phyloP scores from a whole-genome alignment of 2,797 vertebrate genomes.

The Sebastes alutus region DNA sequence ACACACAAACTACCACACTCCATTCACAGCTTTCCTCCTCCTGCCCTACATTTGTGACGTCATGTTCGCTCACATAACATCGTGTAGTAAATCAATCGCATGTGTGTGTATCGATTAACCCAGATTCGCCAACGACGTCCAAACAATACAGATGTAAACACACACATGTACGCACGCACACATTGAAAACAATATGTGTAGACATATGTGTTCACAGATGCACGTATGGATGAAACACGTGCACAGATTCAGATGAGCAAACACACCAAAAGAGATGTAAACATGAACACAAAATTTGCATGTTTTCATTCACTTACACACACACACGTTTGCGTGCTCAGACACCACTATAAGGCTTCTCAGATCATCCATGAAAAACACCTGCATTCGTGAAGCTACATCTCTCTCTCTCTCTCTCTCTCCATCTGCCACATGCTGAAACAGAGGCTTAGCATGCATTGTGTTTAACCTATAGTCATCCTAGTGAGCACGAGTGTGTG shows the following conservation, averaged over 20 bases:
- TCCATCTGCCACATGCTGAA: constrained; percentile 51
- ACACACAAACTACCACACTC: not conserved
- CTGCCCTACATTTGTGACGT: constrained; percentile 14
- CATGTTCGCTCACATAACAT: constrained; percentile 12
- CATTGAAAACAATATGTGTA: not conserved
- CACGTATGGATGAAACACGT: not conserved
- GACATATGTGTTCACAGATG: not conserved
- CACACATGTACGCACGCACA: not conserved
- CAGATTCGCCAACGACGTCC: constrained; percentile 6
- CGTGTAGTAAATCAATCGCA: constrained; percentile 47
- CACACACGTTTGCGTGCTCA: not conserved
- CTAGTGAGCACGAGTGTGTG: not conserved
- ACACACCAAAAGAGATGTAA: not conserved
- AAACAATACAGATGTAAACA: constrained; percentile 16
- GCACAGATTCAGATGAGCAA: not conserved
- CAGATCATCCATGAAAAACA: constrained; percentile 31
- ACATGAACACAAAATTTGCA: not conserved
- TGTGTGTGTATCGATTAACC: constrained; percentile 50
- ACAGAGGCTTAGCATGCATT: constrained; percentile 47
- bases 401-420: not conserved
- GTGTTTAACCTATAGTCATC: constrained; percentile 48
- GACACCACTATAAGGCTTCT: not conserved
- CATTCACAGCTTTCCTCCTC: not conserved
- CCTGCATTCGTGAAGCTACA: constrained; percentile 13
- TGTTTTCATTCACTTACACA: not conserved